Percentiles rank a stretch among this genome's conserved stretches.
Evolutionary conservation across 92 coral and sea anemone genomes (phyloP).

Genomic region (Porites rus): DNA sequence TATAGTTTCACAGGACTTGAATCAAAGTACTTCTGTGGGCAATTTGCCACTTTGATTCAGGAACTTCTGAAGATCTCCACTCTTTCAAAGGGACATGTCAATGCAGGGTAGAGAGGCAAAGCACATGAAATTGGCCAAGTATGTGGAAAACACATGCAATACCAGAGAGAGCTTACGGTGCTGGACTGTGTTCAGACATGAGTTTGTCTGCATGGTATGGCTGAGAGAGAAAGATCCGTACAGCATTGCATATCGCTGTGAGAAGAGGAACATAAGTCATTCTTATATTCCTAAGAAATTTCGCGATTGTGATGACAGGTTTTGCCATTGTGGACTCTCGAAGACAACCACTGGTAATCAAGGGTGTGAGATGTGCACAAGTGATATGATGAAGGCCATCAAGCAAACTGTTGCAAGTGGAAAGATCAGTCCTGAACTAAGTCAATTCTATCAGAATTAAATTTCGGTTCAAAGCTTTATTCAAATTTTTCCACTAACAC

Average conservation of each 20-base stretch:
- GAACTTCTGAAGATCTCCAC: too few relatives aligned
- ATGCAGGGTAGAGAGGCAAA: conserved; percentile 78
- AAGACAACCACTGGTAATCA: too few relatives aligned
- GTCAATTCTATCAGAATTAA: conserved; percentile 7
- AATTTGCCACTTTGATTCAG: too few relatives aligned
- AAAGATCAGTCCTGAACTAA: conserved; percentile 39
- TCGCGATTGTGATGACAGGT: not conserved
- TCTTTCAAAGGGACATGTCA: conserved; percentile 3
- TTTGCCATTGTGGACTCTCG: too few relatives aligned
- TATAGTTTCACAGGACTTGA: too few relatives aligned
- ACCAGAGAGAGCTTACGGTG: conserved; percentile 60
- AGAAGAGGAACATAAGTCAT: too few relatives aligned
- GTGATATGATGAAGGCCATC: conserved; percentile 47
- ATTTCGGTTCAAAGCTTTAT: not conserved
- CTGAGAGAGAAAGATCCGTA: conserved; percentile 63
- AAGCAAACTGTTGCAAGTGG: conserved; percentile 32
- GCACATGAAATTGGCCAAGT: conserved; percentile 63
- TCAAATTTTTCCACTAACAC: too few relatives aligned
- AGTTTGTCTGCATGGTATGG: conserved; percentile 64
- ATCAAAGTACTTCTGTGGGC: too few relatives aligned
- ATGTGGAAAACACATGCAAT: conserved; percentile 72
- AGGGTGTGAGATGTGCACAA: conserved; percentile 14
- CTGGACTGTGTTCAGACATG: conserved; percentile 76
- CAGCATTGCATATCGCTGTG: too few relatives aligned
- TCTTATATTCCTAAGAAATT: too few relatives aligned